Base-by-base conservation (phyloP, 1,140 invertebrate genomes). In the Lordiphosa clarofinis region DNA sequence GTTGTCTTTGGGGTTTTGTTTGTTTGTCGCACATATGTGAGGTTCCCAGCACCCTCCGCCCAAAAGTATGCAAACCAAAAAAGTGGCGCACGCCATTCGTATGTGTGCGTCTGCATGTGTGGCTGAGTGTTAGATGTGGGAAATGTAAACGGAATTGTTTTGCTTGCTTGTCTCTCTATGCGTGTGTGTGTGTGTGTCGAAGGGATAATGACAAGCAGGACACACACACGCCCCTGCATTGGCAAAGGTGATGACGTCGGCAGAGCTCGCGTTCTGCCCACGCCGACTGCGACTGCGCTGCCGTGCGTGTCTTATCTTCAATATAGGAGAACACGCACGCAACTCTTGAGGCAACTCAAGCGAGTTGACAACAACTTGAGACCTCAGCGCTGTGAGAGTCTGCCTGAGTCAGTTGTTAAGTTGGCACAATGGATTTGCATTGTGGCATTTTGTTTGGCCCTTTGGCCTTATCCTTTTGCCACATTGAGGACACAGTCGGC, bases 141-240 rank as follows among this genome's bases (percentile, higher is more conserved):
- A 84, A 84, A 84, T 82, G 76, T 82, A 82, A 82, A 84, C 76
- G 76, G 76, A 82, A 82, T 84, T 82, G 76, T 82, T 84, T 82
- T 76, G 76, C 75, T 74, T 74, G 75, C 75, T 60, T 61, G 71
- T 36, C 53, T 68, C 47, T 19, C 36, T 38, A 10, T 28, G 71
- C 40, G 56, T 19, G 46, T 56, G 54, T 59, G 55, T 59, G 56
- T 60, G 67, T 82, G 71, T 72, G 67, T 53, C 72, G 57, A 82
- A 82, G 76, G 76, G 78, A 84, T 84, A 82, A 82, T 81, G 75
- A 82, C 76, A 76, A 62, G 76, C 76, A 70, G 60, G 59, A 38
- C 69, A 28, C 47, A 49, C 43, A 46, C 35, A 13, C 38, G 33
- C 40, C 4, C 40, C 10, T 33, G 9, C 35, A 47, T 49, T 37